Conservation (phyloP, 2,888 invertebrate genomes). For the Alloplasta piceator region DNA sequence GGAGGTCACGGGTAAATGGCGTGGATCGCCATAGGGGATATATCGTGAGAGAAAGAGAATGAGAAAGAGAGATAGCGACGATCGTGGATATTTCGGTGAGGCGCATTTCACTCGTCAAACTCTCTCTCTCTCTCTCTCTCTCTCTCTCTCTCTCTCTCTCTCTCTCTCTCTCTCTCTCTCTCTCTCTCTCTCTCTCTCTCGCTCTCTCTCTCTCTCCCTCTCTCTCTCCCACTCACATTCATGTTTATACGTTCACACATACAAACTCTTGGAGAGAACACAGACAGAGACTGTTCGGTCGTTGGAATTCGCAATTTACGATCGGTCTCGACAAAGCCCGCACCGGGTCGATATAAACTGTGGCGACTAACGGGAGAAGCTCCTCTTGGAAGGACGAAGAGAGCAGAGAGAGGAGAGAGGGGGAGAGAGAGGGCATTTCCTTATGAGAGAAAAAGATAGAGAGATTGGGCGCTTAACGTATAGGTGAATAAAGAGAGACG, state of each 20-base stretch:
- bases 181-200: background rate
- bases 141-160: too few species aligned
- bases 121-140: background rate
- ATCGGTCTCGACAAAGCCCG: slow-evolving; percentile 63
- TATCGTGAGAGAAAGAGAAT: slow-evolving; percentile 22
- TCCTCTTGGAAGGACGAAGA: slow-evolving; percentile 15
- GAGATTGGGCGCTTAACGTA: background rate
- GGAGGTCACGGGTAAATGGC: slow-evolving; percentile 75
- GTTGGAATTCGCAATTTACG: slow-evolving; percentile 67
- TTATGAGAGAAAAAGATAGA: background rate
- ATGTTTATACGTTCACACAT: slow-evolving; percentile 6
- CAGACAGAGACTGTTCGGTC: slow-evolving; percentile 11
- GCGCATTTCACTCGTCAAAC: slow-evolving; percentile 66
- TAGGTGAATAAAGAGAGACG: slow-evolving; percentile 15
- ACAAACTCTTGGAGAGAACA: slow-evolving; percentile 19
- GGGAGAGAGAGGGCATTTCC: background rate
- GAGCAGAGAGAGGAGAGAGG: slow-evolving; percentile 1
- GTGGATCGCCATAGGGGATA: slow-evolving; percentile 69
- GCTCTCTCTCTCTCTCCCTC: background rate
- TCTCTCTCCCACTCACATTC: too few species aligned
- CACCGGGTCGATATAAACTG: slow-evolving; percentile 66
- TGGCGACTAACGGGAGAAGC: slow-evolving; percentile 66
- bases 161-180: background rate
- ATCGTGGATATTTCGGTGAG: slow-evolving; percentile 64
- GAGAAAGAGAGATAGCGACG: background rate